These are phyloP conservation scores for Tapirus indicus DNA, from an alignment of 2,797 vertebrate species.

Conservation along the genomic window DNA sequence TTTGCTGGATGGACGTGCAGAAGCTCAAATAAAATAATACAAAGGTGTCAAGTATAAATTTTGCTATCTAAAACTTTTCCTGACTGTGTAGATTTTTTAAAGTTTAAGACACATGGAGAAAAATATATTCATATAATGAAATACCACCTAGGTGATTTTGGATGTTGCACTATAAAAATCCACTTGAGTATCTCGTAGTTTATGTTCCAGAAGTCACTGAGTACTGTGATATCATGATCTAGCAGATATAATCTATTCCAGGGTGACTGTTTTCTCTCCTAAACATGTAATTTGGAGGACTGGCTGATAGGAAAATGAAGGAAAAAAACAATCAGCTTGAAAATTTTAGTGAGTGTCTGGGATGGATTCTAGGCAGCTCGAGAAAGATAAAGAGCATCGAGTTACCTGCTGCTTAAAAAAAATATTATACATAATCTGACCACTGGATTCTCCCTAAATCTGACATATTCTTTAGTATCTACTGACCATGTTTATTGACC, in stretches of 20 bases:
- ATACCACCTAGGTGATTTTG: neutral
- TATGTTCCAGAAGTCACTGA: neutral
- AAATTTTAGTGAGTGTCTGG: neutral
- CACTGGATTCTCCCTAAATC: neutral
- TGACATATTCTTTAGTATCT: neutral
- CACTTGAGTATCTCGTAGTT: neutral
- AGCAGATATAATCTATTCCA: neutral
- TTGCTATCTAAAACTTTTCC: neutral
- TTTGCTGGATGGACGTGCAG: neutral
- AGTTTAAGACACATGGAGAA: slow-evolving; percentile 6
- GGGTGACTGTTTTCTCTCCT: neutral
- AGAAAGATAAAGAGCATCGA: neutral
- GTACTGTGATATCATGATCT: neutral
- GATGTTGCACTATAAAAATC: neutral
- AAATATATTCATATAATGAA: slow-evolving; percentile 29
- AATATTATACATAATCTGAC: neutral
- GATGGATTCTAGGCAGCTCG: neutral
- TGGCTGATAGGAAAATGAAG: neutral
- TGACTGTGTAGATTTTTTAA: neutral
- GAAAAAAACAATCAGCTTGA: neutral
- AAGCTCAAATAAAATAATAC: neutral
- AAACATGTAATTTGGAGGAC: neutral
- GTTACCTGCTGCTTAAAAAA: neutral
- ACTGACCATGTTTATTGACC: neutral
- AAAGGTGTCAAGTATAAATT: neutral